Evolutionary conservation across 1,140 invertebrate species (phyloP), one percentile per base, ranked within the genome.

Genomic region (Pteromalus puparum): DNA sequence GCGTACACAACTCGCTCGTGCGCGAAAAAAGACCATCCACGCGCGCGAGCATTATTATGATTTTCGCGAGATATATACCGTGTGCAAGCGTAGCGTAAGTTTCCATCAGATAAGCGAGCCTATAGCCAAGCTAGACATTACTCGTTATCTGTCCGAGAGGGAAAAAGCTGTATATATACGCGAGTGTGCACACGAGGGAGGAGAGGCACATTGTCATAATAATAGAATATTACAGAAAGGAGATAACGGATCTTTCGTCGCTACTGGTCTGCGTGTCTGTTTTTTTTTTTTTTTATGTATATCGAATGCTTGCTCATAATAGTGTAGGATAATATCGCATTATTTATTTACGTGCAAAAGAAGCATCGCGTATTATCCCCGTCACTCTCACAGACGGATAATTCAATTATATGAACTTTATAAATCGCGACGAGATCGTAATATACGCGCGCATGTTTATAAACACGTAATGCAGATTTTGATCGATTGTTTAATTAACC

Each of bases 401-500:
- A 61, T 61, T 61, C 53, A 61, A 61, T 61, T 61, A 61, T 7
- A 61, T 61, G 21, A 21, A 18, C 6, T 61, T n/a, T 61, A 61
- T n/a, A 61, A 61, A 61, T 61, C 53, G 18, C 21, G 53, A 61
- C 53, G 21, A 42, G 38, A 42, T 34, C 30, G 30, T 42, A 7
- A 79, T 42, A 34, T 65, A 78, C 61, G 13, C n/a, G 15, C 24
- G 12, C 4, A 24, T 30, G 38, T 70, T 10, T 15, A 21, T 34
- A 18, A 15, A 21, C 38, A 10, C 67, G 67, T 24, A 24, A 68
- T 48, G 42, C 26, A 81, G 79, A 73, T 82, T 61, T 76, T 83
- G 81, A 83, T 83, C 65, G 81, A 83, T 83, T 77, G 81, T 83
- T 76, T 83, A 30, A 83, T 83, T 67, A 76, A 83, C 76, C 38